These are phyloP conservation scores for Cyanocitta stelleri DNA, from an alignment of 2,113 vertebrate species.

Conservation along the genomic window DNA sequence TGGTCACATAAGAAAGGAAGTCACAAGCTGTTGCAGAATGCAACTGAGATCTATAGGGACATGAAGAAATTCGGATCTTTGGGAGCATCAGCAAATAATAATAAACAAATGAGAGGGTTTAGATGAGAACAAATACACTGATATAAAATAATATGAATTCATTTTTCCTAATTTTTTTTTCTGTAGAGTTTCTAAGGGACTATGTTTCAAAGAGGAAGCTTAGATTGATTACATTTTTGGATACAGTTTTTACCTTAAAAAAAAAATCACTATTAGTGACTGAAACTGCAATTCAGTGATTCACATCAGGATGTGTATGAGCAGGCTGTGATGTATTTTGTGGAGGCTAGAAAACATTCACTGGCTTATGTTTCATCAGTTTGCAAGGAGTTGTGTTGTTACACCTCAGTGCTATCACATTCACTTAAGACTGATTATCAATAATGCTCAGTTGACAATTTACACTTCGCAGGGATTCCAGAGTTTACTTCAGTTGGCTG, in stretches of 20 bases:
- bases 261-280: neutral
- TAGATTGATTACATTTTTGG: neutral
- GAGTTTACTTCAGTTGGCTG: neutral
- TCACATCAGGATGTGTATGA: neutral
- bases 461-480: neutral
- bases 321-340: neutral
- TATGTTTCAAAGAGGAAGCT: neutral
- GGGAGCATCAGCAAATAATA: neutral
- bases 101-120: neutral
- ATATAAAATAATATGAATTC: neutral
- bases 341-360: neutral
- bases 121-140: neutral
- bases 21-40: neutral
- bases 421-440: neutral
- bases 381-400: neutral
- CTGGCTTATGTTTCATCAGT: neutral
- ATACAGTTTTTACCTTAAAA: neutral
- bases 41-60: neutral
- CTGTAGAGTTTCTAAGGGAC: neutral
- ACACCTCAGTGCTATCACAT: neutral
- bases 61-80: neutral
- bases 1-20: neutral
- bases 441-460: neutral
- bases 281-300: neutral
- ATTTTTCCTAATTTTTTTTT: neutral